Percentiles rank a stretch among this genome's conserved stretches.
Conservation (phyloP, 30 jellyfish, hydroid and myxozoan species). For the Pseudorhiza aurosa region DNA sequence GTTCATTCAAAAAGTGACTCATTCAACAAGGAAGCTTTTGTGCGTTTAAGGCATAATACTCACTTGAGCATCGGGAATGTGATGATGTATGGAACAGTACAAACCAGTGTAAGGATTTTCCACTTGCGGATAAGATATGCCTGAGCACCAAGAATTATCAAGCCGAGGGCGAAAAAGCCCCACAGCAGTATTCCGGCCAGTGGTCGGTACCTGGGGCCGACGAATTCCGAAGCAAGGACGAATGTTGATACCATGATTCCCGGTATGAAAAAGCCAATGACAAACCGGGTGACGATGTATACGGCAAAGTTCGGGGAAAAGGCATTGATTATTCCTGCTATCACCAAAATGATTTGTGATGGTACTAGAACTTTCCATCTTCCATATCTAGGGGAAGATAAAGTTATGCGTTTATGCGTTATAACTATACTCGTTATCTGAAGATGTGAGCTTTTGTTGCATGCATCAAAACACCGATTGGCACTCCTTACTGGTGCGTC, state of each 20-base stretch:
- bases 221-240: slow-evolving; percentile 82
- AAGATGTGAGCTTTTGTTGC: no score
- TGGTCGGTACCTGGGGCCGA: slow-evolving; percentile 85
- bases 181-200: slow-evolving; percentile 78
- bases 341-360: slow-evolving; percentile 38
- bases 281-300: slow-evolving; percentile 43
- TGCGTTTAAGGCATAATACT: no score
- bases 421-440: no score
- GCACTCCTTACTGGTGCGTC: no score
- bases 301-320: slow-evolving; percentile 71
- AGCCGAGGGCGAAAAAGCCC: slow-evolving; percentile 76
- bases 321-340: slow-evolving; percentile 67
- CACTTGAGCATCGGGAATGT: slow-evolving; percentile 63
- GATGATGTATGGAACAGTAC: slow-evolving; percentile 85
- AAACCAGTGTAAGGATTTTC: slow-evolving; percentile 58
- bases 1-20: no score
- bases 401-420: no score
- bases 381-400: slow-evolving; percentile 53
- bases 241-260: slow-evolving; percentile 73
- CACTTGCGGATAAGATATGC: slow-evolving; percentile 86
- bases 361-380: slow-evolving; percentile 76
- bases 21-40: no score
- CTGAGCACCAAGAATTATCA: slow-evolving; percentile 74
- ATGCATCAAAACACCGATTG: no score
- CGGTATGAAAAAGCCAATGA: slow-evolving; percentile 85